Conservation (phyloP, 2,797 vertebrate species). For the Erpetoichthys calabaricus region DNA sequence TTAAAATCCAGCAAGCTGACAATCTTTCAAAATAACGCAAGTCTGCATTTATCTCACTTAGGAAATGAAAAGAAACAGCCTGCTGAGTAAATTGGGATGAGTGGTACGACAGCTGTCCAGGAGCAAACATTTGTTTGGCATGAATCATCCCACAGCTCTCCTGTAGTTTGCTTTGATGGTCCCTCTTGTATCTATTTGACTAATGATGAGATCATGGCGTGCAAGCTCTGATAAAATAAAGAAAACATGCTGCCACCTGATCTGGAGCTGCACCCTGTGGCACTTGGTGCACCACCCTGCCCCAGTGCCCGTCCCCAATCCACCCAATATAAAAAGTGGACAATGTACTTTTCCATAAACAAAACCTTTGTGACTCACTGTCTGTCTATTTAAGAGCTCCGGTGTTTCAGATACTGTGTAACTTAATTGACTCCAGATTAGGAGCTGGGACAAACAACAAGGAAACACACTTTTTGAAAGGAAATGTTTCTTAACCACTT, state of each 20-base stretch:
- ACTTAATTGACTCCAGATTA: constrained; percentile 50
- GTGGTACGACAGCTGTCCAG: constrained; percentile 53
- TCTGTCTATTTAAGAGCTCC: constrained; percentile 42
- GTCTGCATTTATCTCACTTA: constrained; percentile 35
- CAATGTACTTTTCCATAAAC: constrained; percentile 6
- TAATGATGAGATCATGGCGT: constrained; percentile 60
- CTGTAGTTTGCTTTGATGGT: constrained; percentile 54
- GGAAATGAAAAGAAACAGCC: constrained; percentile 43
- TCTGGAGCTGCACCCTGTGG: constrained; percentile 19
- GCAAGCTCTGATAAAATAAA: constrained; percentile 47
- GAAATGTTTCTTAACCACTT: constrained; percentile 33
- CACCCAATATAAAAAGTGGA: neutral
- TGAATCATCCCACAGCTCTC: constrained; percentile 38
- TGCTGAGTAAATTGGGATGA: constrained; percentile 45
- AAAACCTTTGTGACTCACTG: constrained; percentile 45
- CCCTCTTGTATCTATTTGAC: constrained; percentile 51
- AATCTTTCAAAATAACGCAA: constrained; percentile 21
- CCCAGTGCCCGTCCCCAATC: constrained; percentile 19
- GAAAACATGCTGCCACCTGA: constrained; percentile 49
- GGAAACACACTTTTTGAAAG: constrained; percentile 28
- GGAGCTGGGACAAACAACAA: constrained; percentile 37
- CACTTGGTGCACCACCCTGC: neutral
- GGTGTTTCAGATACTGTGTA: constrained; percentile 21
- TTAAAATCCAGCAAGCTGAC: neutral
- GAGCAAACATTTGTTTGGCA: constrained; percentile 51